Evolutionary conservation across 37 sponge, comb jelly and placozoan genomes (phyloP).

Genomic region (Hormiphora californensis): DNA sequence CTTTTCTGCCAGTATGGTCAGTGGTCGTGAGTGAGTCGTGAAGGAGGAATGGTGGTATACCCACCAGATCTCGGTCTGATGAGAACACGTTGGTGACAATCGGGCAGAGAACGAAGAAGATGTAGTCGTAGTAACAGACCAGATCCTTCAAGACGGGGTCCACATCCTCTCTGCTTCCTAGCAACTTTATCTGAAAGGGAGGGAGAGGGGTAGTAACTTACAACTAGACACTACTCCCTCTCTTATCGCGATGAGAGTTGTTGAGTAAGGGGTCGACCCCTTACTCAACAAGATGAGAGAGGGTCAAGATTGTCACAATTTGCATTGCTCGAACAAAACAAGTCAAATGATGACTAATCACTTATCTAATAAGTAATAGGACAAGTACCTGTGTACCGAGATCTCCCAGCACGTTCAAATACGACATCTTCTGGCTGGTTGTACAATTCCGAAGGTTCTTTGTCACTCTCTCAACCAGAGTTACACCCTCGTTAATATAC

Average conservation of each 20-base stretch:
- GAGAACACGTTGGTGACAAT: slow-evolving; percentile 12
- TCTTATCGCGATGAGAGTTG: too few species aligned
- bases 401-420: slow-evolving; percentile 10
- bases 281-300: too few species aligned
- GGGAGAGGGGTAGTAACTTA: too few species aligned
- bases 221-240: too few species aligned
- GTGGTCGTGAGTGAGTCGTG: too few species aligned
- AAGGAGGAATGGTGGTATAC: too few species aligned
- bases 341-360: too few species aligned
- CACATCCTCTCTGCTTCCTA: slow-evolving; percentile 2
- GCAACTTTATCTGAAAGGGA: slow-evolving; percentile 29
- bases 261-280: too few species aligned
- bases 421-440: neutral
- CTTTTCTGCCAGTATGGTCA: too few species aligned
- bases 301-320: too few species aligned
- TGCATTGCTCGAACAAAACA: too few species aligned
- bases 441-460: slow-evolving; percentile 4
- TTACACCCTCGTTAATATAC: slow-evolving; percentile 29
- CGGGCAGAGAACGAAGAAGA: slow-evolving; percentile 20
- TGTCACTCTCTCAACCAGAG: neutral
- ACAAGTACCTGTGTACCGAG: slow-evolving; percentile 6
- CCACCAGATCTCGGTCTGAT: neutral
- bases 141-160: slow-evolving; percentile 16
- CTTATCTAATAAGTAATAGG: too few species aligned
- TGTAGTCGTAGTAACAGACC: slow-evolving; percentile 51